A percentile compares a stretch with the other conserved stretches of the same genome.
phyloP scores from a whole-genome alignment of 2,113 vertebrate genomes.

The Alces alces region DNA sequence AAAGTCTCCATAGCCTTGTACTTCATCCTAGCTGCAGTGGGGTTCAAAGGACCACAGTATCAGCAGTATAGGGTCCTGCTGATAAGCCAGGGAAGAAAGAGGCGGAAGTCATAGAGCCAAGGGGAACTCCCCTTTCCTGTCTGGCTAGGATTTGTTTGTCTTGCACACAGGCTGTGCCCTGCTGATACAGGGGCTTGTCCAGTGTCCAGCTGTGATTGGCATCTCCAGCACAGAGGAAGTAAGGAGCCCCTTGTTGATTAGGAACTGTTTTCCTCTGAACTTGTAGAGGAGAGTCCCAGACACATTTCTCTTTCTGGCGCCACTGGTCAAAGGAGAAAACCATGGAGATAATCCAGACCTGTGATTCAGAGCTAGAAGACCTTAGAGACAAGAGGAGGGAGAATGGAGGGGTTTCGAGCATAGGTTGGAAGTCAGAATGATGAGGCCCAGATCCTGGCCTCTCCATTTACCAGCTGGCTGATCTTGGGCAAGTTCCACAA shows the following conservation, averaged over 20 bases:
- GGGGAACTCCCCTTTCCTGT: slow-evolving; percentile 64
- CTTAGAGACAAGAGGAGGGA: slow-evolving; percentile 2
- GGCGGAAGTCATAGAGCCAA: slow-evolving; percentile 20
- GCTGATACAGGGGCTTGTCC: slow-evolving; percentile 33
- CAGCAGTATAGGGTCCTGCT: not conserved
- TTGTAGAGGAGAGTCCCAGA: not conserved
- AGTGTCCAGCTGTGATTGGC: slow-evolving; percentile 37
- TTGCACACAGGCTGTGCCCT: slow-evolving; percentile 8
- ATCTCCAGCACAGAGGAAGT: slow-evolving; percentile 23
- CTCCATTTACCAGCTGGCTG: not conserved
- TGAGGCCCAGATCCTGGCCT: not conserved
- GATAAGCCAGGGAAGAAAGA: slow-evolving; percentile 39
- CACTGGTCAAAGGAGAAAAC: slow-evolving; percentile 19
- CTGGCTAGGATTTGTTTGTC: slow-evolving; percentile 61
- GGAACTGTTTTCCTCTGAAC: slow-evolving; percentile 22
- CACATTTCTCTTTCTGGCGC: slow-evolving; percentile 39
- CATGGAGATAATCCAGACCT: slow-evolving; percentile 49
- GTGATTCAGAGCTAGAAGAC: slow-evolving; percentile 56
- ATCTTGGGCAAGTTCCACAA: not conserved
- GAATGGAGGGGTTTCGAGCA: not conserved
- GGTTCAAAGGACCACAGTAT: not conserved
- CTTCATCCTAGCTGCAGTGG: not conserved
- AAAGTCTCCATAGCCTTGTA: not conserved
- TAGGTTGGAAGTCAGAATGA: not conserved
- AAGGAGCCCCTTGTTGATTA: not conserved